Evolutionary conservation across 2,888 invertebrate species (phyloP).

Genomic region (Catonia carolina): DNA sequence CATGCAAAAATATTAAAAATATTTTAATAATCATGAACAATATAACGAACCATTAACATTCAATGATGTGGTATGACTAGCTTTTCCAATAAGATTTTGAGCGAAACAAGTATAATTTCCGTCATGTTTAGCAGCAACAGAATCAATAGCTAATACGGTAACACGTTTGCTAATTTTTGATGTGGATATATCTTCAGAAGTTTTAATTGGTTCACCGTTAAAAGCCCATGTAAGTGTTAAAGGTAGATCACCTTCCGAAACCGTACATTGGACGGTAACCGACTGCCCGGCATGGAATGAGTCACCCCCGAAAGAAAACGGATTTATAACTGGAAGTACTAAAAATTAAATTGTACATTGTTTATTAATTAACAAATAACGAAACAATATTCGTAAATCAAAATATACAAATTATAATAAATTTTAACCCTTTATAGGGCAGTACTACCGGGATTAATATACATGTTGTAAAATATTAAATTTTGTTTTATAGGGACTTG

Average conservation of each 20-base stretch:
- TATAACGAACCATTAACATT: slow-evolving; percentile 33
- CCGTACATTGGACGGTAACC: slow-evolving; percentile 47
- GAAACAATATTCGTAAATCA: too few species aligned
- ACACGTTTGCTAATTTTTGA: slow-evolving; percentile 38
- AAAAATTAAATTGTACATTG: slow-evolving; percentile 12
- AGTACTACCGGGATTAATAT: too few species aligned
- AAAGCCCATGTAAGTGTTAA: slow-evolving; percentile 61
- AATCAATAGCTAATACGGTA: slow-evolving; percentile 44
- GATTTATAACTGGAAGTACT: slow-evolving; percentile 33
- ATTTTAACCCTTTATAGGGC: too few species aligned
- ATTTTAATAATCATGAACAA: background rate
- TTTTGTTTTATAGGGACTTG: too few species aligned
- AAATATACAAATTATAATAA: too few species aligned
- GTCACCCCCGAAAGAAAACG: slow-evolving; percentile 35
- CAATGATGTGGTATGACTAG: slow-evolving; percentile 37
- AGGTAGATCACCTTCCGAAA: slow-evolving; percentile 56
- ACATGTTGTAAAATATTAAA: too few species aligned
- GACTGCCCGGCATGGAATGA: slow-evolving; percentile 36
- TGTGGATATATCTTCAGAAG: slow-evolving; percentile 38
- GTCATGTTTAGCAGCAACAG: slow-evolving; percentile 63
- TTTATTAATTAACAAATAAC: too few species aligned
- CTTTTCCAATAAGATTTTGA: slow-evolving; percentile 60
- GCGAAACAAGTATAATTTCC: slow-evolving; percentile 70
- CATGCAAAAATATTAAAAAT: slow-evolving; percentile 1
- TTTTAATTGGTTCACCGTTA: slow-evolving; percentile 45